Evolutionary conservation across 2,113 vertebrate genomes (phyloP).

Genomic region (Cavia porcellus): DNA sequence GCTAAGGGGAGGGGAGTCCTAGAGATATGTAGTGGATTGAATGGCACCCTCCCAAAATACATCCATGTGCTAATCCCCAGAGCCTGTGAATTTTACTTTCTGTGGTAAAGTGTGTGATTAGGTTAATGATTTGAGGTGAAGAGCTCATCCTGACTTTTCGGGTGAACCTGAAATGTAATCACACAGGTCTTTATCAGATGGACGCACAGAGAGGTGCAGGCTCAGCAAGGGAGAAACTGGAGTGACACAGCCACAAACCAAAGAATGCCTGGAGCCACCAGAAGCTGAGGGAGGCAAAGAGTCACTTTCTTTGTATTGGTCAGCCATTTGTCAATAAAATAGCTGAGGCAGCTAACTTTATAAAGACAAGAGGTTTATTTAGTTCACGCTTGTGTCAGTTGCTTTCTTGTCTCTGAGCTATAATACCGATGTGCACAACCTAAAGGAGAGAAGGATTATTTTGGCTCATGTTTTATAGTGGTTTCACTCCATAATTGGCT

Average conservation of each 20-base stretch:
- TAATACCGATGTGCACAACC: background rate
- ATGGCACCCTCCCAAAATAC: background rate
- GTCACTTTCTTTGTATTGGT: background rate
- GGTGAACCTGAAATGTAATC: background rate
- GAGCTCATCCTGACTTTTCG: background rate
- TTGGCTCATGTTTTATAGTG: background rate
- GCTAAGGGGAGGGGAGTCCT: background rate
- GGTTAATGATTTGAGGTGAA: constrained; percentile 25
- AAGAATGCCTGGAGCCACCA: background rate
- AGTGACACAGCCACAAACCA: background rate
- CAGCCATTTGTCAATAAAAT: background rate
- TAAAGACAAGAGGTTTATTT: background rate
- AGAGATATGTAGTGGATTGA: background rate
- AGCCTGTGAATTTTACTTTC: background rate
- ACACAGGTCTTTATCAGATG: background rate
- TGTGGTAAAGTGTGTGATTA: background rate
- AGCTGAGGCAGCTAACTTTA: background rate
- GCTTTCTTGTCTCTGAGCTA: background rate
- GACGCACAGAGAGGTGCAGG: background rate
- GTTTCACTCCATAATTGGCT: background rate
- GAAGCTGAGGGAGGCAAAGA: background rate
- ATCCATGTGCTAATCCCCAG: background rate
- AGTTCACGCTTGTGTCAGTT: background rate
- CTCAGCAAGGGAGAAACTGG: background rate
- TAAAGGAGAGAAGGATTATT: background rate